Conservation (phyloP, 2,888 invertebrate species). For the Lochmaea capreae region DNA sequence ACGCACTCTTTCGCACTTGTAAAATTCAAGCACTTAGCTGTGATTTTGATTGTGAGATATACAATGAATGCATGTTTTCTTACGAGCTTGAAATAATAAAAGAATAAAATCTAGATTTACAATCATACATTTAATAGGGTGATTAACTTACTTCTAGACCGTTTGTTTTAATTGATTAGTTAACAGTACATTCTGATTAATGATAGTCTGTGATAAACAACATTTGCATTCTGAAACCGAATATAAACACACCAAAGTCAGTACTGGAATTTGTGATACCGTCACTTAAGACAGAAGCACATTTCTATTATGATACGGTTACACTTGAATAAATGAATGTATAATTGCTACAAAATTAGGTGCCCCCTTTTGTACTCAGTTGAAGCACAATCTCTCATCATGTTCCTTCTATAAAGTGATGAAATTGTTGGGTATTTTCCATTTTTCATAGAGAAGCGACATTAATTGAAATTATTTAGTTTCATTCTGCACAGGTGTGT, state of each 20-base stretch:
- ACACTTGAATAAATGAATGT: too few relatives aligned
- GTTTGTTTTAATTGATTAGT: not conserved
- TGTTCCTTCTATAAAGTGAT: too few relatives aligned
- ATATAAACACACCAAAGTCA: not conserved
- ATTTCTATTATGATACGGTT: not conserved
- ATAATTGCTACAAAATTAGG: too few relatives aligned
- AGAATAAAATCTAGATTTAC: conserved; percentile 4
- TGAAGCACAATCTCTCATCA: too few relatives aligned
- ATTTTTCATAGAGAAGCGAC: too few relatives aligned
- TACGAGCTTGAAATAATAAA: conserved; percentile 37
- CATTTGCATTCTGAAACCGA: conserved; percentile 6
- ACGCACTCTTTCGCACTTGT: conserved; percentile 47
- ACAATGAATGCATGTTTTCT: conserved; percentile 41
- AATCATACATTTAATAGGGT: conserved; percentile 20
- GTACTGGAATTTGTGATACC: too few relatives aligned
- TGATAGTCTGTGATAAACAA: conserved; percentile 2
- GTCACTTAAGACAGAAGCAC: too few relatives aligned
- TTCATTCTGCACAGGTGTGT: too few relatives aligned
- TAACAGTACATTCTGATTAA: not conserved
- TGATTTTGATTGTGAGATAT: conserved; percentile 51
- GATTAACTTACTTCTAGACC: not conserved
- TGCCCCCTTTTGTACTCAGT: too few relatives aligned
- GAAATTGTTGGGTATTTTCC: too few relatives aligned
- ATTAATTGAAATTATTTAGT: too few relatives aligned
- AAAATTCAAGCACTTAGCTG: conserved; percentile 55